phyloP scores from a whole-genome alignment of 2,888 invertebrate species.

The Orchesellides sinensis region DNA sequence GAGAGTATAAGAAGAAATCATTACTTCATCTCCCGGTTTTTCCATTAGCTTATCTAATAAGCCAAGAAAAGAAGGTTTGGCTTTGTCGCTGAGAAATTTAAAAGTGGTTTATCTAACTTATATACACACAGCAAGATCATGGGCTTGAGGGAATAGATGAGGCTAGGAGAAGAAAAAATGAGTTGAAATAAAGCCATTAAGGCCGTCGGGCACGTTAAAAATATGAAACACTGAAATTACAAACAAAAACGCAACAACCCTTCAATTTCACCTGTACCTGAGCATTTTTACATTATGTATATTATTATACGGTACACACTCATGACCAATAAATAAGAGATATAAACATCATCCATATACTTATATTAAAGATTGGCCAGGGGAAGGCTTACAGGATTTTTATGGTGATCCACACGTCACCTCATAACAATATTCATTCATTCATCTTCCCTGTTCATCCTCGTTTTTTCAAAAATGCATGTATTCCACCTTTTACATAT shows the following conservation, averaged over 20 bases:
- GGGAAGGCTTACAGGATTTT: constrained; percentile 9
- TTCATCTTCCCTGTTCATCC: constrained; percentile 5
- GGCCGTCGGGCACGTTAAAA: constrained; percentile 61
- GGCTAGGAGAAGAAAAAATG: constrained; percentile 14
- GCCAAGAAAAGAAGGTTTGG: constrained; percentile 34
- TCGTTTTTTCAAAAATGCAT: not conserved
- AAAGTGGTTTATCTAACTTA: constrained; percentile 30
- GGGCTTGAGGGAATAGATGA: constrained; percentile 32
- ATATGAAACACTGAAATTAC: constrained; percentile 66
- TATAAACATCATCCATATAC: too few species aligned
- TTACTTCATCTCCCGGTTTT: constrained; percentile 59
- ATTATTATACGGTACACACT: too few species aligned
- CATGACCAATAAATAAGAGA: not conserved
- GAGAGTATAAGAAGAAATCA: constrained; percentile 52
- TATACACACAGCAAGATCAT: not conserved
- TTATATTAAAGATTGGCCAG: not conserved
- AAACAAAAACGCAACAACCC: constrained; percentile 59
- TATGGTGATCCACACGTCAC: constrained; percentile 60
- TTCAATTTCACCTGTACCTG: constrained; percentile 57
- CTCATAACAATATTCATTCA: constrained; percentile 47
- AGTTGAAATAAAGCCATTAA: constrained; percentile 60
- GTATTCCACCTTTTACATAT: not conserved
- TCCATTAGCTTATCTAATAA: constrained; percentile 61
- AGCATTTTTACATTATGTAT: constrained; percentile 9
- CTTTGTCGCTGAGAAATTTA: constrained; percentile 10